phyloP scores from a whole-genome alignment of 2,113 vertebrate genomes.

The Pluvialis apricaria region DNA sequence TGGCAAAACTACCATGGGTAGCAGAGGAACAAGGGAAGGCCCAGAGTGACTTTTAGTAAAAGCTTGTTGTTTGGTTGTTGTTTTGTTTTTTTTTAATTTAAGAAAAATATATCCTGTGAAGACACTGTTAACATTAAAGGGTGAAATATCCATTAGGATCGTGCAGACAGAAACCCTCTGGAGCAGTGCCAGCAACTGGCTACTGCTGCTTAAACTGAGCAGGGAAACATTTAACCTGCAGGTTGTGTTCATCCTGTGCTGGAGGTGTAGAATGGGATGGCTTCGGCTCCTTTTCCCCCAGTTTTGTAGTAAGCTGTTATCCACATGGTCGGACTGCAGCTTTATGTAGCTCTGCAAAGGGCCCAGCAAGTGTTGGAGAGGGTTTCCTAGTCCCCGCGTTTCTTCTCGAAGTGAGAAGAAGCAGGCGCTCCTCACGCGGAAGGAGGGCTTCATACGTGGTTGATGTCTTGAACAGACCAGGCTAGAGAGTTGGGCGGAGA shows the following conservation, averaged over 20 bases:
- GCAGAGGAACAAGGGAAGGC: background rate
- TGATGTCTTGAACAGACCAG: accelerated
- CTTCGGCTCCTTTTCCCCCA: background rate
- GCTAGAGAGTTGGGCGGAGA: no score
- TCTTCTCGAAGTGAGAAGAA: background rate
- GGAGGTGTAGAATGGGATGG: background rate
- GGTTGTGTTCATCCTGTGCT: background rate
- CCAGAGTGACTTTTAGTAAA: background rate
- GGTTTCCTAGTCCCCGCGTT: background rate
- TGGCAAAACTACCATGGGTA: background rate
- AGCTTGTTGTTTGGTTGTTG: background rate
- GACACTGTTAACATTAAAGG: background rate
- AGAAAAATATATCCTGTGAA: background rate
- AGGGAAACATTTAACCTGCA: background rate
- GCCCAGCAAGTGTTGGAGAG: background rate
- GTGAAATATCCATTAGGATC: background rate
- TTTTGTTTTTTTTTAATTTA: background rate
- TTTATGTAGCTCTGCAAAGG: background rate
- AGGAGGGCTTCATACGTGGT: background rate
- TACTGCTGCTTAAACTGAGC: background rate
- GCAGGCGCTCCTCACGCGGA: background rate
- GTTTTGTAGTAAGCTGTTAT: background rate
- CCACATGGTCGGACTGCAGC: background rate
- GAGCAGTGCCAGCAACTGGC: background rate
- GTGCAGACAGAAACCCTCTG: background rate